Conservation (phyloP, 2,113 vertebrate species). For the Verasper variegatus region DNA sequence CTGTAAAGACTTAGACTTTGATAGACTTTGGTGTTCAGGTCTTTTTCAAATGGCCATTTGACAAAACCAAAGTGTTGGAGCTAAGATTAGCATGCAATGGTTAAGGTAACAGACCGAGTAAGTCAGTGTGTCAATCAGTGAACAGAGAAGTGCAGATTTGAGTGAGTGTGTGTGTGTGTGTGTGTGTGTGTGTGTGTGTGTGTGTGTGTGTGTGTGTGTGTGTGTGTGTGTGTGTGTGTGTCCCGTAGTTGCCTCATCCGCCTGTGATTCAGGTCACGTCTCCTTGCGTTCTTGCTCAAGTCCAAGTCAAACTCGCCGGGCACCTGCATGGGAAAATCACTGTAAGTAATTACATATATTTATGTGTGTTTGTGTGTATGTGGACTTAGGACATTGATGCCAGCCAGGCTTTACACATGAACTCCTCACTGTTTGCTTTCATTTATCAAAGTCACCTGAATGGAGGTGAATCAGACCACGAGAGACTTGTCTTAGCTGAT, state of each 20-base stretch:
- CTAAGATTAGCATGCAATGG: background rate
- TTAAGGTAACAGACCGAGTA: background rate
- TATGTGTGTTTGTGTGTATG: conserved; percentile 7
- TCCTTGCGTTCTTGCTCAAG: conserved; percentile 26
- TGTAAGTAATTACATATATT: conserved; percentile 22
- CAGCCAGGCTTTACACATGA: conserved; percentile 50
- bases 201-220: too few relatives aligned
- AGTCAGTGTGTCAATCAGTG: background rate
- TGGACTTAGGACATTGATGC: conserved; percentile 48
- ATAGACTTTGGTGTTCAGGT: too few relatives aligned
- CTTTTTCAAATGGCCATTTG: too few relatives aligned
- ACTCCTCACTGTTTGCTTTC: conserved; percentile 63
- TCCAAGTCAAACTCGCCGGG: conserved; percentile 46
- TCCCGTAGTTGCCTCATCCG: background rate
- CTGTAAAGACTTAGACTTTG: too few relatives aligned
- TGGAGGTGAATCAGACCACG: conserved; percentile 63
- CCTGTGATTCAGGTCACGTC: conserved; percentile 17
- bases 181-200: conserved; percentile 30
- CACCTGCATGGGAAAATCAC: conserved; percentile 36
- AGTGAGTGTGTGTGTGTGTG: conserved; percentile 1
- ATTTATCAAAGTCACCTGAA: conserved; percentile 63
- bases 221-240: background rate
- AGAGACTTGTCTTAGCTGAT: conserved; percentile 54
- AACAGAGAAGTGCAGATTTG: background rate
- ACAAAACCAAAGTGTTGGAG: background rate